Conservation (phyloP, 2,113 vertebrate genomes). For the Bucco capensis region DNA sequence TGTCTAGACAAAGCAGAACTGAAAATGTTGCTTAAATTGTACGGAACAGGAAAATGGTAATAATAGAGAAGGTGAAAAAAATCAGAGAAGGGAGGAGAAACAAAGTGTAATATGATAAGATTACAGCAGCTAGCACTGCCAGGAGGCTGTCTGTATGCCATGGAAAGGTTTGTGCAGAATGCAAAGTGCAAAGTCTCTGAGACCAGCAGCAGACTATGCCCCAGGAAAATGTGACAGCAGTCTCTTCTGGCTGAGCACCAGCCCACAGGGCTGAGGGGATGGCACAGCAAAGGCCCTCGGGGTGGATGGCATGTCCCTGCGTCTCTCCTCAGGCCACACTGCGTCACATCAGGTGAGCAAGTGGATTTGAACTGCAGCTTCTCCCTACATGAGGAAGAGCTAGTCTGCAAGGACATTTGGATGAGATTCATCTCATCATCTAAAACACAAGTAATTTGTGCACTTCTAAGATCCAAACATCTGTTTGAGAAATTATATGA, state of each 20-base stretch:
- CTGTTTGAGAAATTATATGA: background rate
- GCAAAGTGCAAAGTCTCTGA: rapidly evolving
- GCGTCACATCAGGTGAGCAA: background rate
- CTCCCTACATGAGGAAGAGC: background rate
- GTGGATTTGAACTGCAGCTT: background rate
- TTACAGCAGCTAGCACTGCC: background rate
- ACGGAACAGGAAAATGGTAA: background rate
- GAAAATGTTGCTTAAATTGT: background rate
- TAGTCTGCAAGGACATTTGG: background rate
- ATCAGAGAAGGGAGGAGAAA: background rate
- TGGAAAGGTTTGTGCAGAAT: background rate
- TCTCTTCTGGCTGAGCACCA: background rate
- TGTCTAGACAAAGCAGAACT: background rate
- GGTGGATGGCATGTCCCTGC: background rate
- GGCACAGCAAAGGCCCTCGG: background rate
- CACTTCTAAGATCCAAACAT: background rate
- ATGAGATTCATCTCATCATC: background rate
- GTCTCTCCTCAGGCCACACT: background rate
- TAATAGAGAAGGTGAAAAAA: background rate
- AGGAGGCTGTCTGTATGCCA: background rate
- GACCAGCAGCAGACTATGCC: background rate
- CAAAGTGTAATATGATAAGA: background rate
- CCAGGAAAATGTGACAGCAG: background rate
- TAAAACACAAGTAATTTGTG: background rate
- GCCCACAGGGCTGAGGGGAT: rapidly evolving